phyloP scores from a whole-genome alignment of 2,797 vertebrate genomes.

The Florisuga fusca region DNA sequence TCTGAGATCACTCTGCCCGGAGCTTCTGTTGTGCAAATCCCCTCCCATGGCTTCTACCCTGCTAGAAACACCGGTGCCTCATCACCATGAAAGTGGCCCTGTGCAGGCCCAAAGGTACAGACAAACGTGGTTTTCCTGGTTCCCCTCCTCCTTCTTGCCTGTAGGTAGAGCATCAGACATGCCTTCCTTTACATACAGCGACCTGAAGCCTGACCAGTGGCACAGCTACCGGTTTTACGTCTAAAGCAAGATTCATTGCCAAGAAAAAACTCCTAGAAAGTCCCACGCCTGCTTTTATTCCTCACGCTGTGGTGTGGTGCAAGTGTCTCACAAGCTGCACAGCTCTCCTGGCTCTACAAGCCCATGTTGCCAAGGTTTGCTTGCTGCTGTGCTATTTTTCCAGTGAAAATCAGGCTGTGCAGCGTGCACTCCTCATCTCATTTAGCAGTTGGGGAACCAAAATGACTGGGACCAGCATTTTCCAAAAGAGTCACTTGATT shows the following conservation, averaged over 20 bases:
- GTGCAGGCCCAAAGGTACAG: slow-evolving; percentile 2
- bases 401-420: background rate
- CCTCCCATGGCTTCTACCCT: background rate
- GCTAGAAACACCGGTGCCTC: slow-evolving; percentile 30
- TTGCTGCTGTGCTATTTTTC: background rate
- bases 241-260: background rate
- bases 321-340: background rate
- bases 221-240: background rate
- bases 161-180: slow-evolving; percentile 39
- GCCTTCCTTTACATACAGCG: fast-evolving
- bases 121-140: background rate
- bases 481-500: background rate
- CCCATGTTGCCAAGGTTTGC: background rate
- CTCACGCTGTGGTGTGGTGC: fast-evolving
- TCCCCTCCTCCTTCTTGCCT: slow-evolving; percentile 25
- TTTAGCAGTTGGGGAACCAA: background rate
- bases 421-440: background rate
- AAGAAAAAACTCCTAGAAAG: slow-evolving; percentile 19
- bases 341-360: background rate
- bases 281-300: background rate
- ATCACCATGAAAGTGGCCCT: background rate
- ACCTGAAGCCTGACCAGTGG: background rate
- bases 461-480: background rate
- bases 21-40: background rate
- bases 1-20: background rate